Conservation (phyloP, 1,140 invertebrate species). For the Cotesia typhae region DNA sequence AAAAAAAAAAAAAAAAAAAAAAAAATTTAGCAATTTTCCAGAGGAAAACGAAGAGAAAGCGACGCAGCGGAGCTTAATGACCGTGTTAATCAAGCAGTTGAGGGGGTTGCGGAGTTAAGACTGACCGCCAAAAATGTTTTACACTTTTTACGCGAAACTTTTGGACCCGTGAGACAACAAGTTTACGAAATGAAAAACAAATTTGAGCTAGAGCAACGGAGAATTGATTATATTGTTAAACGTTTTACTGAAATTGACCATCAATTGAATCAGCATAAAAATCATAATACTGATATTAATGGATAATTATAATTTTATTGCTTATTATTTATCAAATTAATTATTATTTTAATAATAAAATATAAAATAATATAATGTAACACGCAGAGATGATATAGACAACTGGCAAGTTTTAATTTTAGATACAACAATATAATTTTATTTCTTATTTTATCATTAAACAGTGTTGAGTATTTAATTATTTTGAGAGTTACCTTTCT, state of each 20-base stretch:
- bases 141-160: slow-evolving; percentile 37
- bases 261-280: slow-evolving; percentile 47
- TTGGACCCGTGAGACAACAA: slow-evolving; percentile 53
- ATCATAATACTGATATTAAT: slow-evolving; percentile 18
- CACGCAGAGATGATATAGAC: too few relatives aligned
- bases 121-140: slow-evolving; percentile 58
- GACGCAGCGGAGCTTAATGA: slow-evolving; percentile 54
- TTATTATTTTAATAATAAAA: background rate
- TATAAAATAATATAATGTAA: background rate
- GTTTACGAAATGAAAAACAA: slow-evolving; percentile 58
- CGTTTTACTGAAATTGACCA: slow-evolving; percentile 58
- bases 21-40: slow-evolving; percentile 54
- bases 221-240: slow-evolving; percentile 57
- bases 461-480: slow-evolving; percentile 9
- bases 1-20: slow-evolving; percentile 26
- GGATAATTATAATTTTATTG: slow-evolving; percentile 20
- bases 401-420: too few relatives aligned
- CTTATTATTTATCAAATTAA: slow-evolving; percentile 13
- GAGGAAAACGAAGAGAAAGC: slow-evolving; percentile 53
- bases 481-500: slow-evolving; percentile 3
- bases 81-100: slow-evolving; percentile 56
- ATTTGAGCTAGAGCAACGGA: slow-evolving; percentile 58
- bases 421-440: background rate
- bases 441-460: background rate
- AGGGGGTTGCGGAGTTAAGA: slow-evolving; percentile 59